Evolutionary conservation across 2,797 vertebrate genomes (phyloP), one percentile per base, ranked within the genome.

Genomic region (Chaunax sp.): DNA sequence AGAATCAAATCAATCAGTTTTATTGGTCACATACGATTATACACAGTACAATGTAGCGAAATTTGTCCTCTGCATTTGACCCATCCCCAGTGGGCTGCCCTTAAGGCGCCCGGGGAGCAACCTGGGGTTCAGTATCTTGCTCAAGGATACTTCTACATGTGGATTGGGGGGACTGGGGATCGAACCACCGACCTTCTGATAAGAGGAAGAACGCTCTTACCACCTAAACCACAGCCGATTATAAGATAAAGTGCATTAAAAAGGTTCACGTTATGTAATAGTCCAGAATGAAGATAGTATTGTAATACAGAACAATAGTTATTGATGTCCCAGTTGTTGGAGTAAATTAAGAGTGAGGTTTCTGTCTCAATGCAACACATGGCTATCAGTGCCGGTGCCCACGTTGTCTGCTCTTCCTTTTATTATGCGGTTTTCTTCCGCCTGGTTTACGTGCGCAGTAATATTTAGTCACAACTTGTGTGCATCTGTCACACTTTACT

Each of bases 401-500:
- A 45, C 71, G 91, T 40, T 81, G 88, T 54, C 83, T 93, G 23
- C 88, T 86, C 75, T 84, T 89, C n/a, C 86, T 69, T 74, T 89
- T 87, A 43, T 94, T 92, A 1, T 86, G 92, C 5, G 88, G 77
- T 45, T 81, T 91, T 22, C 80, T 83, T 0, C 47, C 28, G 0
- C 74, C 77, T 0, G 92, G 91, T 13, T 85, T 92, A 19, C 83
- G 92, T 1, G 87, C 74, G 18, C 98, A 99, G 76, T 95, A 96
- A 84, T 96, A 94, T 79, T 96, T 98, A 3, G 92, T 94, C 10
- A 97, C 95, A 3, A 93, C 72, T 0, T 95, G 94, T 44, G 90
- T 92, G 86, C 98, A 99, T 70, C 93, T 95, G 52, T 98, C 96
- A 54, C 98, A 99, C 68, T 93, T 94, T 54, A 99, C 98, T 0